Conservation (phyloP, 2,113 vertebrate genomes). For the Sphyrna mokarran region DNA sequence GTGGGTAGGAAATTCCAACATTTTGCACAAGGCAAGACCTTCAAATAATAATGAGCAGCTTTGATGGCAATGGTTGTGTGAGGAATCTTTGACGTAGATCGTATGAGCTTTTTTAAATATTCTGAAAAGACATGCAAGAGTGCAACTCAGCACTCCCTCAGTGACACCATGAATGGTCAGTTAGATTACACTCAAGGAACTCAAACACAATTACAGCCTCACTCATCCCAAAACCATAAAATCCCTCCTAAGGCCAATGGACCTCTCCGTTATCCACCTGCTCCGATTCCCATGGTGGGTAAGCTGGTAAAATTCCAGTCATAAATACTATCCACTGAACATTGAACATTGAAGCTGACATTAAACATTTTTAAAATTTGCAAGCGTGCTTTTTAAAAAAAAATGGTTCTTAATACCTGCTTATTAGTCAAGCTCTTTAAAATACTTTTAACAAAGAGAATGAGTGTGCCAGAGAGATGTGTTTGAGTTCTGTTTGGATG, state of each 20-base stretch:
- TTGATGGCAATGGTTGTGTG: neutral
- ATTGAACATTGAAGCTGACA: neutral
- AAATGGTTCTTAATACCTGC: neutral
- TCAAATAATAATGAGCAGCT: neutral
- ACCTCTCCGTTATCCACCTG: no score
- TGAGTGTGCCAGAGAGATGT: neutral
- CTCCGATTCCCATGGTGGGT: no score
- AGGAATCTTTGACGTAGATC: neutral
- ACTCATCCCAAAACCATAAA: no score
- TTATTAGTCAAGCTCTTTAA: conserved; percentile 13
- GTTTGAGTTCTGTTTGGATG: neutral
- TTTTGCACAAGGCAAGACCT: neutral
- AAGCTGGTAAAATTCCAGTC: no score
- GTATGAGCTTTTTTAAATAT: neutral
- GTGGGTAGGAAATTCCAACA: neutral
- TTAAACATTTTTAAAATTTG: neutral
- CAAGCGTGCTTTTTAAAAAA: neutral
- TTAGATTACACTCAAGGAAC: neutral
- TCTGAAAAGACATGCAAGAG: neutral
- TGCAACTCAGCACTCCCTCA: no score
- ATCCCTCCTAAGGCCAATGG: no score
- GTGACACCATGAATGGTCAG: neutral
- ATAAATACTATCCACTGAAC: neutral
- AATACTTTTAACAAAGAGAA: neutral
- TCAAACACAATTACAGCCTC: neutral